A percentile compares a stretch with the other conserved stretches of the same genome.
Evolutionary conservation across 2,888 invertebrate genomes (phyloP).

Genomic region (Epinotia demarniana): DNA sequence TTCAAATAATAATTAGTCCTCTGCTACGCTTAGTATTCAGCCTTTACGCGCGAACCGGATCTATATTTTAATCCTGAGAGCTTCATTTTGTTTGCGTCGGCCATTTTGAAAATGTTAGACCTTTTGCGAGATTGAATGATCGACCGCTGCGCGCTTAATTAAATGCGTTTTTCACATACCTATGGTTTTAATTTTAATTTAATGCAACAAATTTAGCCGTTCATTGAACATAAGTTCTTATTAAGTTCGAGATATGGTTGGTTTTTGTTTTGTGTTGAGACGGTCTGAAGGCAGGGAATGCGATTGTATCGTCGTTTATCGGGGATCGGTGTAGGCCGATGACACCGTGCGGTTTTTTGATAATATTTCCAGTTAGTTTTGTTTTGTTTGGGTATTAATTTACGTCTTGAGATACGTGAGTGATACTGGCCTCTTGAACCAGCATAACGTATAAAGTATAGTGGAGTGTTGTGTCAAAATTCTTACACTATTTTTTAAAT

Average conservation of each 20-base stretch:
- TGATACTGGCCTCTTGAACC: conserved; percentile 51
- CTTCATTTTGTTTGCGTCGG: conserved; percentile 37
- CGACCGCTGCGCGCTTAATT: conserved; percentile 55
- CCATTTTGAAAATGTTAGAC: conserved; percentile 43
- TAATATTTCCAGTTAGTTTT: conserved; percentile 63
- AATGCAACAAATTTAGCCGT: conserved; percentile 17
- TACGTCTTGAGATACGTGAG: conserved; percentile 70
- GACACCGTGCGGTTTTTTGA: conserved; percentile 77
- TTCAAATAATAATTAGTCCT: conserved; percentile 74
- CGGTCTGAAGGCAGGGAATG: conserved; percentile 42
- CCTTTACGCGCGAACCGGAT: conserved; percentile 48
- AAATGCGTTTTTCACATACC: conserved; percentile 53
- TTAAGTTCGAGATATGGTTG: conserved; percentile 12
- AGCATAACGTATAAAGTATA: conserved; percentile 8
- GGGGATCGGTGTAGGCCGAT: conserved; percentile 73
- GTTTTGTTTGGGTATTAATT: conserved; percentile 74
- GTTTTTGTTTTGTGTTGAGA: background rate
- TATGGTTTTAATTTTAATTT: conserved; percentile 49
- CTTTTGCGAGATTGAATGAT: conserved; percentile 54
- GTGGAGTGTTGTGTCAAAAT: conserved; percentile 10
- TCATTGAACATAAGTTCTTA: conserved; percentile 21
- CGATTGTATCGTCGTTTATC: conserved; percentile 66
- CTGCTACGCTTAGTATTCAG: conserved; percentile 58
- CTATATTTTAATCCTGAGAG: conserved; percentile 46
- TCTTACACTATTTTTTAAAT: conserved; percentile 16